Percentiles rank a stretch among this genome's conserved stretches.
phyloP scores from a whole-genome alignment of 2,113 vertebrate genomes.

The Salvator merianae region DNA sequence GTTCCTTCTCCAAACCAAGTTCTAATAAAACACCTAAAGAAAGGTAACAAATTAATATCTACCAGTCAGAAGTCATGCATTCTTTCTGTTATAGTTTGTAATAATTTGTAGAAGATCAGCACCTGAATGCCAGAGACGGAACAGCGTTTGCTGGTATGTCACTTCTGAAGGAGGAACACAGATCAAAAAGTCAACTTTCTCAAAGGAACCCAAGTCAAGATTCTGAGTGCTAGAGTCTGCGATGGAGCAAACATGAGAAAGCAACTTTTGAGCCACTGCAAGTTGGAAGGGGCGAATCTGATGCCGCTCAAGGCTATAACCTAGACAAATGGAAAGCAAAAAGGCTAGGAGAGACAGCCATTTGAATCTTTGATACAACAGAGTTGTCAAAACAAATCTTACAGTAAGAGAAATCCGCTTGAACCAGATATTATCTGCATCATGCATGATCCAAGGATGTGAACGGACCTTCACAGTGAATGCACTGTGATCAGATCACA shows the following conservation, averaged over 20 bases:
- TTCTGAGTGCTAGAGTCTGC: slow-evolving; percentile 98
- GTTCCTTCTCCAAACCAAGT: slow-evolving; percentile 87
- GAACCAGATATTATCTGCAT: too few species aligned
- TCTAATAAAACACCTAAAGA: slow-evolving; percentile 89
- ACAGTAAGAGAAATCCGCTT: too few species aligned
- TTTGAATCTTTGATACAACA: not conserved
- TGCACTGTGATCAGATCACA: too few species aligned
- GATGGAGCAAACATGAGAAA: slow-evolving; percentile 96
- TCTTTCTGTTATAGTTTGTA: not conserved
- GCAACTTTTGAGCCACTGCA: slow-evolving; percentile 93
- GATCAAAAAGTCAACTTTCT: slow-evolving; percentile 93
- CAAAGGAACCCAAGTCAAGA: slow-evolving; percentile 83
- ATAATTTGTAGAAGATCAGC: slow-evolving; percentile 25
- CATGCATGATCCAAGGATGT: too few species aligned
- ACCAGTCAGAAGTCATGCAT: not conserved
- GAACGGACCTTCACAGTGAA: too few species aligned
- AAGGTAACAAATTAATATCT: slow-evolving; percentile 5
- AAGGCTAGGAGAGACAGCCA: slow-evolving; percentile 28
- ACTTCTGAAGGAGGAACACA: slow-evolving; percentile 95
- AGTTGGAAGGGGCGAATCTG: slow-evolving; percentile 91
- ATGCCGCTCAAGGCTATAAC: slow-evolving; percentile 75
- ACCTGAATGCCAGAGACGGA: slow-evolving; percentile 94
- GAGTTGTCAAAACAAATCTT: too few species aligned
- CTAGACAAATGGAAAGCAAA: slow-evolving; percentile 63
- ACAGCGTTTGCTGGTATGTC: slow-evolving; percentile 92